These are phyloP conservation scores for Sebastiscus albofasciatus DNA, from an alignment of 2,797 vertebrate genomes.

Conservation along the genomic window DNA sequence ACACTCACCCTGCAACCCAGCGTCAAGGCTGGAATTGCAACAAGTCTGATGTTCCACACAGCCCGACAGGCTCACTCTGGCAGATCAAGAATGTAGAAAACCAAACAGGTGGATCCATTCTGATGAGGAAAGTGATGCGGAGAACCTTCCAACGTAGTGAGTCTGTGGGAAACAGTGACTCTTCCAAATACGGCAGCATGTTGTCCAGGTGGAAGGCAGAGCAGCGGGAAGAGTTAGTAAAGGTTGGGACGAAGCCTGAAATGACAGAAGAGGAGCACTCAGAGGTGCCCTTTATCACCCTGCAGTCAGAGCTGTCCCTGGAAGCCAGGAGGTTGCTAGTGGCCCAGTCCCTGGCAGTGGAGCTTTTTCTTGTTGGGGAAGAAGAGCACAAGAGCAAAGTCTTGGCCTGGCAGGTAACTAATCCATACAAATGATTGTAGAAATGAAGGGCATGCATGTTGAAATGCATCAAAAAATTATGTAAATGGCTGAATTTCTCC, in stretches of 20 bases:
- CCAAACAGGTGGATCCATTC: constrained; percentile 61
- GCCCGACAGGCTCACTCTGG: constrained; percentile 84
- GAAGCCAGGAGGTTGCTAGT: constrained; percentile 88
- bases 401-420: constrained; percentile 90
- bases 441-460: background rate
- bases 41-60: constrained; percentile 58
- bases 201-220: constrained; percentile 65
- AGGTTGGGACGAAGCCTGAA: background rate
- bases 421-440: background rate
- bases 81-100: constrained; percentile 77
- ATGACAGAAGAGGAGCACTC: constrained; percentile 60
- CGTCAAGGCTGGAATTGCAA: constrained; percentile 51
- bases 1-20: background rate
- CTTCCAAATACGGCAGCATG: constrained; percentile 32
- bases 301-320: constrained; percentile 87
- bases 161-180: constrained; percentile 71
- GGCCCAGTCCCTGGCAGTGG: constrained; percentile 90
- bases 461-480: background rate
- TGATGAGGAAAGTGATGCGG: constrained; percentile 69
- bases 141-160: constrained; percentile 83
- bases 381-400: constrained; percentile 85
- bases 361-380: constrained; percentile 85
- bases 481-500: background rate
- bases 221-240: constrained; percentile 38
- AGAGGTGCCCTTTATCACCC: constrained; percentile 83